Evolutionary conservation across 2,888 invertebrate species (phyloP), one percentile per base, ranked within the genome.

Genomic region (Pyrochroa serraticornis): DNA sequence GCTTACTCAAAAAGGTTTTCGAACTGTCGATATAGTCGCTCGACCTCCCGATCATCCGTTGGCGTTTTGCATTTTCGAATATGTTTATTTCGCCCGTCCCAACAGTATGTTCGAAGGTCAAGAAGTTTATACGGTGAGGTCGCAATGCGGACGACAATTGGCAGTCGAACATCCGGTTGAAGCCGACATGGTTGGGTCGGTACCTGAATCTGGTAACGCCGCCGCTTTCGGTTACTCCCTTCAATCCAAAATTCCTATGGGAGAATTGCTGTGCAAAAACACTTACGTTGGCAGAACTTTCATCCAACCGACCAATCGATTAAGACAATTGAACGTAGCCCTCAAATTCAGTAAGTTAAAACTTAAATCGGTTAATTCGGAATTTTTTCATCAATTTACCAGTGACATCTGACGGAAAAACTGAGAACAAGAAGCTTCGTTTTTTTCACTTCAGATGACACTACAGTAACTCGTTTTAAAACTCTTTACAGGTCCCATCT

Each of bases 21-120:
- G 89, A 64, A 93, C 95, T 0, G 87, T 96, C 62, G 92, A 90
- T 71, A 89, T 95, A 54, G 91, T 97, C 41, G 89, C 91, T 63
- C 83, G 92, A 35, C 94, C 93, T 0, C 85, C 87, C 2, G 86
- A 86, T 65, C 88, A 87, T 62, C 86, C 88, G 58, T 88, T 92
- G 62, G 96, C 98, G 0, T 96, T 98, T 82, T 99, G 98, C 79
- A 97, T 99, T 74, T 99, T 99, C 80, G 98, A 99, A 79, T 99
- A 99, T 77, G 97, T 99, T 0, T 99, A 99, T 81, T 99, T 99
- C 82, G 96, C 98, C 0, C 81, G 97, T 63, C 92, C 97, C 0
- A 98, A 98, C 78, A 93, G 93, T 75, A 89, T 93, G 72, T 93
- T 98, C 72, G 97, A 98, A 85, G 97, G 95, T 31, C 95, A 95